These are phyloP conservation scores for Cirrhinus mrigala DNA, from an alignment of 2,797 vertebrate species.

Conservation along the genomic window DNA sequence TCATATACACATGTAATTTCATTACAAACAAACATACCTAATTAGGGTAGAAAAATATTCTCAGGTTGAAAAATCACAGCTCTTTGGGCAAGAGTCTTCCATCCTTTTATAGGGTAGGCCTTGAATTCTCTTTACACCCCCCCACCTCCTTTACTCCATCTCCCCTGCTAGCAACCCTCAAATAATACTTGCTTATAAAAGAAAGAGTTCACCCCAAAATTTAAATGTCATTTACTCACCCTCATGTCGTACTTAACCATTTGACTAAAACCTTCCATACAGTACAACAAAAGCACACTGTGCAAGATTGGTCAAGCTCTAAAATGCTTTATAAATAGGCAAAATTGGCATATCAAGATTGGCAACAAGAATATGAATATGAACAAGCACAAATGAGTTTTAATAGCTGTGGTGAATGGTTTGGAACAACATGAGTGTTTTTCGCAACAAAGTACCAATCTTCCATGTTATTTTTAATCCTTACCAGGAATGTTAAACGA, in stretches of 20 bases:
- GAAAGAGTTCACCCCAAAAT: neutral
- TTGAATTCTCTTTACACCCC: too few relatives aligned
- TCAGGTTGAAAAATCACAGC: neutral
- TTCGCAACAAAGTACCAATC: too few relatives aligned
- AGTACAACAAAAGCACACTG: neutral
- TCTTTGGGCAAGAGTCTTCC: neutral
- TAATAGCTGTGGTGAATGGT: too few relatives aligned
- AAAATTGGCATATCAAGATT: neutral
- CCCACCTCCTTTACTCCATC: too few relatives aligned
- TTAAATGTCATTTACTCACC: neutral
- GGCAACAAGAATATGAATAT: conserved; percentile 6
- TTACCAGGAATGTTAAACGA: neutral
- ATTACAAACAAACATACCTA: neutral
- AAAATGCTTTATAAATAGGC: neutral
- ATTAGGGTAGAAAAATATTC: neutral
- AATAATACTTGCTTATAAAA: neutral
- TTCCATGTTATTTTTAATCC: neutral
- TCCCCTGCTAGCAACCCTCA: neutral
- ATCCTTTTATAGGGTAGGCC: neutral
- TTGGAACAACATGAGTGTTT: neutral
- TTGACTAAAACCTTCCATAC: neutral
- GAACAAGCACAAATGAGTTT: neutral
- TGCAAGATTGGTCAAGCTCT: neutral
- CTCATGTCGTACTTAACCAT: neutral
- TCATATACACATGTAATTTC: neutral